Evolutionary conservation across 1,140 invertebrate genomes (phyloP).

Genomic region (Drosophila quadrilineata): DNA sequence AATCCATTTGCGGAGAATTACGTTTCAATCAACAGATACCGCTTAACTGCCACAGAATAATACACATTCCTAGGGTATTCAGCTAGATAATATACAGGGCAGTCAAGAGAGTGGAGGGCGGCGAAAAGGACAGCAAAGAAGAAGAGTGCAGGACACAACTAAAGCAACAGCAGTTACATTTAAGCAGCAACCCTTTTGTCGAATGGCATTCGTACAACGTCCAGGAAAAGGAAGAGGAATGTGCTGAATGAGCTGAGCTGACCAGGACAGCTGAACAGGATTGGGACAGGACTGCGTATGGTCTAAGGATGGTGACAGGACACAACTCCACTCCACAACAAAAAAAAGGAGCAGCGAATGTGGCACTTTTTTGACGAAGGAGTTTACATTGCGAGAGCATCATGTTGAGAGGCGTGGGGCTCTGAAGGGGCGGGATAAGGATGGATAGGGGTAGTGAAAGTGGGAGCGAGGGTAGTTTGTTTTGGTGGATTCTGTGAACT

Average conservation of each 20-base stretch:
- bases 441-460: not conserved
- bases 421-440: not conserved
- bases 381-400: too few relatives aligned
- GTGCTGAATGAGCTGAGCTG: too few relatives aligned
- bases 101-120: too few relatives aligned
- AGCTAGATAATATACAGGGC: slow-evolving; percentile 16
- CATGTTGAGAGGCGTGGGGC: too few relatives aligned
- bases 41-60: too few relatives aligned
- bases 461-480: not conserved
- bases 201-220: slow-evolving; percentile 5
- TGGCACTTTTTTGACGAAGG: too few relatives aligned
- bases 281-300: too few relatives aligned
- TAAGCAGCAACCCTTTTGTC: slow-evolving; percentile 26
- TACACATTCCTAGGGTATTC: not conserved
- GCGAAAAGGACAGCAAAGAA: slow-evolving; percentile 9
- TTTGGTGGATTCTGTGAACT: slow-evolving; percentile 31
- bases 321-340: not conserved
- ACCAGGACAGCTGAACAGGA: too few relatives aligned
- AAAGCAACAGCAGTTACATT: slow-evolving; percentile 45
- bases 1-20: too few relatives aligned
- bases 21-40: slow-evolving; percentile 26
- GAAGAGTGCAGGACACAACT: slow-evolving; percentile 6
- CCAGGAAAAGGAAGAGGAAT: too few relatives aligned
- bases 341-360: not conserved
- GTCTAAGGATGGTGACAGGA: too few relatives aligned